Conservation (phyloP, 2,113 vertebrate species). For the Nothoprocta perdicaria region DNA sequence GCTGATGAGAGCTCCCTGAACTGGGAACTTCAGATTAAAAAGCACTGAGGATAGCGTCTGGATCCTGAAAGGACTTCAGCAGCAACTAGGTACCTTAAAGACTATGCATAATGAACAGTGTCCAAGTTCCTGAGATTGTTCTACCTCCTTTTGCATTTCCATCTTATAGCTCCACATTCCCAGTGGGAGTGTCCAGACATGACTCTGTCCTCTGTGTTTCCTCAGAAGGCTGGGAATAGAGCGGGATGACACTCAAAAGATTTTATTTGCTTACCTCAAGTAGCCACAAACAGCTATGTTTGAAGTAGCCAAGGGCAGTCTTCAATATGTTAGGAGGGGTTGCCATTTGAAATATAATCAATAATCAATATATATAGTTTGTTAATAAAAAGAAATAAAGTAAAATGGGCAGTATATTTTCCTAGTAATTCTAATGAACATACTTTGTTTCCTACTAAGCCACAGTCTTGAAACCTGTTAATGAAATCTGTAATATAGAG, state of each 20-base stretch:
- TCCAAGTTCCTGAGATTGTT: background rate
- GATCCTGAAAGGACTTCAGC: background rate
- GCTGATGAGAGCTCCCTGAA: background rate
- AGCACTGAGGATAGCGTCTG: background rate
- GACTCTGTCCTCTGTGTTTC: background rate
- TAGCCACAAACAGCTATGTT: background rate
- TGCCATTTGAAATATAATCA: background rate
- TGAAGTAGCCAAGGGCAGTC: background rate
- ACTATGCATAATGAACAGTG: background rate
- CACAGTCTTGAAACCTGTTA: background rate
- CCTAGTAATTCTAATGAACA: background rate
- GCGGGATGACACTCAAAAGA: background rate
- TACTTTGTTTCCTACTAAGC: background rate
- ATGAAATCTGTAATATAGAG: background rate
- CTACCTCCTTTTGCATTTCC: background rate
- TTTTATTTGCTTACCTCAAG: background rate
- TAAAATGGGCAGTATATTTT: background rate
- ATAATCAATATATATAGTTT: background rate
- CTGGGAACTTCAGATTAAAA: background rate
- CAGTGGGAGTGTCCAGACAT: background rate
- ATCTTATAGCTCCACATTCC: background rate
- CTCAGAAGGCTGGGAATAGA: background rate
- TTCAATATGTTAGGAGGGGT: background rate
- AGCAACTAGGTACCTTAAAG: background rate
- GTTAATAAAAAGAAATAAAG: background rate